phyloP scores from a whole-genome alignment of 2,797 vertebrate genomes.

The Australoheros facetus region DNA sequence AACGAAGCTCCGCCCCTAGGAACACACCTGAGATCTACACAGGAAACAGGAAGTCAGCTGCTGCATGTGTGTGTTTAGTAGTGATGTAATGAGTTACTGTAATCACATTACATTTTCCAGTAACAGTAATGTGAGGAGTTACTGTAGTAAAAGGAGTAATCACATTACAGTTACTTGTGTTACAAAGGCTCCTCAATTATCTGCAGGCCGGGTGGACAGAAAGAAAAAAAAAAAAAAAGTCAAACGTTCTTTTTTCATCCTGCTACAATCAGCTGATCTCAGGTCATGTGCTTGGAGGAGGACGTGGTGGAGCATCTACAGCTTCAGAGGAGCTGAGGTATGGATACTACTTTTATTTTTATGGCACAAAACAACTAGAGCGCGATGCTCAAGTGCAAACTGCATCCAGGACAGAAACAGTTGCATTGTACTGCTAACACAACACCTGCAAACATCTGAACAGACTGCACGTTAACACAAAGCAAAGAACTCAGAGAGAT shows the following conservation, averaged over 20 bases:
- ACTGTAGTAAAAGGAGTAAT: background rate
- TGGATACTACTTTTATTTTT: too few species aligned
- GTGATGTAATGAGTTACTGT: background rate
- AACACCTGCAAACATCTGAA: background rate
- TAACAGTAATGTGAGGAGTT: background rate
- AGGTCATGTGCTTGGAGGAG: too few species aligned
- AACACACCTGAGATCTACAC: conserved; percentile 92
- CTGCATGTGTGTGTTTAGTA: background rate
- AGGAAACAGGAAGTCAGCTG: conserved; percentile 14
- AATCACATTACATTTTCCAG: background rate
- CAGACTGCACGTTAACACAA: background rate
- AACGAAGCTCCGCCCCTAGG: conserved; percentile 83
- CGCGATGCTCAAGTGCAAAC: too few species aligned
- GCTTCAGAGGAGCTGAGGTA: too few species aligned
- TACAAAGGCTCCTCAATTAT: background rate
- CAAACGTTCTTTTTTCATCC: too few species aligned
- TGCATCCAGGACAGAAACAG: background rate
- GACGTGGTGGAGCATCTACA: too few species aligned
- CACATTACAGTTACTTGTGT: too few species aligned
- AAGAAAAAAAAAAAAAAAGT: too few species aligned
- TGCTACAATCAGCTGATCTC: too few species aligned
- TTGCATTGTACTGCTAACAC: background rate
- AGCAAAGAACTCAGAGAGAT: background rate
- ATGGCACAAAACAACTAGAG: too few species aligned
- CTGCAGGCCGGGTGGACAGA: background rate